Percentiles rank a stretch among this genome's conserved stretches.
These are phyloP conservation scores for Atractosteus spatula DNA, from an alignment of 2,113 vertebrate species.

Conservation along the genomic window DNA sequence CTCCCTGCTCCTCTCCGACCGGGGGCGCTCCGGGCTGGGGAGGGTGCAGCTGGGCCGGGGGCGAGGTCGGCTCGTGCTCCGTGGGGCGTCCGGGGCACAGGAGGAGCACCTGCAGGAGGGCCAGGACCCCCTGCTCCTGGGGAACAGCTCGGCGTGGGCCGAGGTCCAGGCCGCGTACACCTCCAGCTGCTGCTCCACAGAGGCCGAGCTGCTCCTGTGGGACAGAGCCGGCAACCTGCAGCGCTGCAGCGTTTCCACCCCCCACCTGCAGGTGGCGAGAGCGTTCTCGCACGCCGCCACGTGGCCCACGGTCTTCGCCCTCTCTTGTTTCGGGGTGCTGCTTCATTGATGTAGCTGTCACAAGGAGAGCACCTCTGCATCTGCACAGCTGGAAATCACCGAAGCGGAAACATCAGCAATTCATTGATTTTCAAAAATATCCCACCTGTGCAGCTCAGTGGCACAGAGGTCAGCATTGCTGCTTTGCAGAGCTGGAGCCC, in stretches of 20 bases:
- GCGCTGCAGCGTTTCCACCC: conserved; percentile 50
- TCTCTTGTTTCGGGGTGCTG: no score
- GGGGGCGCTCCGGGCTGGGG: conserved; percentile 61
- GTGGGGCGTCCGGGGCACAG: conserved; percentile 20
- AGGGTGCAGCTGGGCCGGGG: conserved; percentile 54
- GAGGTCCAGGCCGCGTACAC: conserved; percentile 54
- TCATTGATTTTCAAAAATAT: no score
- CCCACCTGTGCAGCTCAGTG: no score
- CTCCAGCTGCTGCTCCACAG: conserved; percentile 60
- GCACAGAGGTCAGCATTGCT: no score
- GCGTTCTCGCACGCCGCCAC: conserved; percentile 29
- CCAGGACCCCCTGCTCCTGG: neutral
- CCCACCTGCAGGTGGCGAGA: conserved; percentile 41
- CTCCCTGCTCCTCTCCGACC: conserved; percentile 56
- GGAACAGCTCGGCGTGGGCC: conserved; percentile 31
- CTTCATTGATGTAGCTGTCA: no score
- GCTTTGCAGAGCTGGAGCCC: no score
- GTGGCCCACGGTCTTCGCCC: no score
- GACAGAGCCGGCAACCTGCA: conserved; percentile 49
- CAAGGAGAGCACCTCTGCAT: no score
- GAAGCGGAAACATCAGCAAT: no score
- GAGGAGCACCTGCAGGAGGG: conserved; percentile 18
- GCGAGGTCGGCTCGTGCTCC: conserved; percentile 48
- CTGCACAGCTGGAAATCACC: no score
- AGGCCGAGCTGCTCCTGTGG: conserved; percentile 56